Evolutionary conservation across 1,140 invertebrate species (phyloP).

Genomic region (Drosophila sechellia): DNA sequence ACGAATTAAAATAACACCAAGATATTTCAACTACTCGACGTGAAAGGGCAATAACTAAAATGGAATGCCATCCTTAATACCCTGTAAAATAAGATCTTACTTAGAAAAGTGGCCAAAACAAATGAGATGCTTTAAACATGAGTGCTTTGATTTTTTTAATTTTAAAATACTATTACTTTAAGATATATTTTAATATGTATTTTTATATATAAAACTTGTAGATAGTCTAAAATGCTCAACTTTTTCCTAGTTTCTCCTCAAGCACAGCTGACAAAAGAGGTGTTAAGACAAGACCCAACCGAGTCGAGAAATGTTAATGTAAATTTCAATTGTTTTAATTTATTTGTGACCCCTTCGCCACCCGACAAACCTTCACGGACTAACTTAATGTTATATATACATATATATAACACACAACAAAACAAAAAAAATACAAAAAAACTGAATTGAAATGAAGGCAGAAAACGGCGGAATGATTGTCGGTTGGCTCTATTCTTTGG

Average conservation of each 20-base stretch:
- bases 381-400: constrained; percentile 35
- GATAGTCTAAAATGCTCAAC: neutral
- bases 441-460: constrained; percentile 37
- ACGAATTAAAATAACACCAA: constrained; percentile 70
- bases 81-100: neutral
- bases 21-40: constrained; percentile 48
- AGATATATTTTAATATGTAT: neutral
- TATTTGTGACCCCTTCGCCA: constrained; percentile 43
- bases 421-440: constrained; percentile 21
- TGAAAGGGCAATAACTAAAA: constrained; percentile 48
- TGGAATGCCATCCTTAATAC: constrained; percentile 2
- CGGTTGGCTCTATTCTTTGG: constrained; percentile 48
- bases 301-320: constrained; percentile 49
- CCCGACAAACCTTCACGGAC: constrained; percentile 33
- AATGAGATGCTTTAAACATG: no score
- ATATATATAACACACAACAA: constrained; percentile 14
- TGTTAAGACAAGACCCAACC: constrained; percentile 12
- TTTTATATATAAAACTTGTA: neutral
- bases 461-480: constrained; percentile 34
- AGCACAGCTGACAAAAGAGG: constrained; percentile 23
- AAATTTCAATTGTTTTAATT: constrained; percentile 67
- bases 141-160: no score
- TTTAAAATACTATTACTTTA: no score
- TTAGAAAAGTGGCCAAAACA: neutral
- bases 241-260: neutral